phyloP scores from a whole-genome alignment of 2,797 vertebrate species.

The Avahi laniger region DNA sequence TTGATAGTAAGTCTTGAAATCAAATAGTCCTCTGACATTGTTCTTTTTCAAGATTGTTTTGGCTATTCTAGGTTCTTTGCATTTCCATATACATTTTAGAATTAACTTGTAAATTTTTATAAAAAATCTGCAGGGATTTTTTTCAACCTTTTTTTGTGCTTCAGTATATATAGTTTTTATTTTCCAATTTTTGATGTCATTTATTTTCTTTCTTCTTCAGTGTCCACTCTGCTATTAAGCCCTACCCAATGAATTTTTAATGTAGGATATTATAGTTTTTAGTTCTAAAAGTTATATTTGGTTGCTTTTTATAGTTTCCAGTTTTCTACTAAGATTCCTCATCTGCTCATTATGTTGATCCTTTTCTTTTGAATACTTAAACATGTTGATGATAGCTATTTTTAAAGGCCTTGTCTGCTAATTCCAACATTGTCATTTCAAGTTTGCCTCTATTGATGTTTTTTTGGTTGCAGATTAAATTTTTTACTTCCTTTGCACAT shows the following conservation, averaged over 20 bases:
- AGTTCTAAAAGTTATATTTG: neutral
- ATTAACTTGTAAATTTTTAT: neutral
- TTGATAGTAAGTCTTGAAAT: neutral
- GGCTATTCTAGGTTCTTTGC: neutral
- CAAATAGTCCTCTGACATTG: neutral
- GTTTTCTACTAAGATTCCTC: conserved; percentile 2
- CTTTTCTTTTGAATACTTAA: conserved; percentile 51
- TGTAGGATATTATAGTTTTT: neutral
- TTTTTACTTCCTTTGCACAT: neutral
- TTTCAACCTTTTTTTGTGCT: neutral
- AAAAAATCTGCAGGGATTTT: neutral
- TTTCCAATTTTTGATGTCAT: neutral
- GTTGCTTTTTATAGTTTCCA: neutral
- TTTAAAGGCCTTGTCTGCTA: neutral
- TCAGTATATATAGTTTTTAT: neutral
- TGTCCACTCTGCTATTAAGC: neutral
- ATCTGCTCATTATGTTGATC: neutral
- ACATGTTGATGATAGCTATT: neutral
- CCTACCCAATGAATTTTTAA: neutral
- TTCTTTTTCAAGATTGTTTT: neutral
- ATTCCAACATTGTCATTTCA: neutral
- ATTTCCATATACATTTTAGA: neutral
- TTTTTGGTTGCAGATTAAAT: neutral
- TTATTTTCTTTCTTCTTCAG: neutral
- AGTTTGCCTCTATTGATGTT: neutral